Evolutionary conservation across 2,888 invertebrate species (phyloP), one percentile per base, ranked within the genome.

Genomic region (Rapana venosa): DNA sequence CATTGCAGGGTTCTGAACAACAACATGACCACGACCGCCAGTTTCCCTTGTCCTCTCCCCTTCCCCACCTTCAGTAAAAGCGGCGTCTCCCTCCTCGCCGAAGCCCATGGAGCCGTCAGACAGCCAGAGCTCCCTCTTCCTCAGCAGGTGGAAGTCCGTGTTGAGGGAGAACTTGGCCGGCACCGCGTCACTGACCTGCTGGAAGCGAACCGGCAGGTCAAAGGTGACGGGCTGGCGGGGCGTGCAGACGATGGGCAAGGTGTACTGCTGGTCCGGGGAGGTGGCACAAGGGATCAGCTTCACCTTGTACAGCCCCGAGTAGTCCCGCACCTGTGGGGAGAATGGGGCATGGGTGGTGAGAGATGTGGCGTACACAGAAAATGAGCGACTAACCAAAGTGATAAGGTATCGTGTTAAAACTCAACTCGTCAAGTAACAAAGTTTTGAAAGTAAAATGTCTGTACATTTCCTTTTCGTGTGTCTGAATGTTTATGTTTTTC

Each of bases 121-220:
- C 88, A 96, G 90, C 96, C 96, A 96, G 6, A 94, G 88, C 6
- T 94, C 94, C 90, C 94, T 92, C 89, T 95, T 95, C 84, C 95
- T 90, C 92, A 94, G 92, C 90, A 96, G 93, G 81, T 94, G 93
- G 89, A 96, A 95, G 61, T 95, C 93, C 0, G 96, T 96, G 90
- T 95, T 94, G 86, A 96, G 94, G 90, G 94, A 96, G 92, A 95
- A 96, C 91, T 95, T 92, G 8, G 95, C 93, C 4, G 96, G 94
- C 22, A 96, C 96, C 0, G 96, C 95, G 91, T 96, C 96, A 91
- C 95, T 96, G 89, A 96, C 95, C 92, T 96, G 96, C 92, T 96
- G 96, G 91, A 96, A 95, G 89, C 95, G 93, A 91, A 96, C 94
- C 86, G 95, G 95, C 66, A 96, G 94, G 90, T 95, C 95, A 92